Conservation (phyloP, 2,888 invertebrate genomes). For the Cerastis leucographa region DNA sequence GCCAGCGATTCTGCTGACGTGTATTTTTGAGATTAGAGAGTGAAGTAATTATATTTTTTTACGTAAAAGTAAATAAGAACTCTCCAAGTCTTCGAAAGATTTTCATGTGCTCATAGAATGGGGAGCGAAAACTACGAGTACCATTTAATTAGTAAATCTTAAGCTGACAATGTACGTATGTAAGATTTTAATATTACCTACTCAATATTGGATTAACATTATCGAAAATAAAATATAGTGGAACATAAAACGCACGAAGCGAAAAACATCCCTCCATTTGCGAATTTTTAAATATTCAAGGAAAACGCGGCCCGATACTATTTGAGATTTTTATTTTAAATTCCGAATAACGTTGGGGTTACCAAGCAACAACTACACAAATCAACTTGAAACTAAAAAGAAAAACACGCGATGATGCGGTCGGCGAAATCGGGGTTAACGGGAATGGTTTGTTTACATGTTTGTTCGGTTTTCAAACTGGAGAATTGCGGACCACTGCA, state of each 20-base stretch:
- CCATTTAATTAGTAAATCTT: neutral
- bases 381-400: constrained; percentile 78
- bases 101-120: neutral
- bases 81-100: neutral
- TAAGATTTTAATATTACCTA: neutral
- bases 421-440: constrained; percentile 80
- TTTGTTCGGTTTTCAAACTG: constrained; percentile 74
- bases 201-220: neutral
- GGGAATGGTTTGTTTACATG: constrained; percentile 83
- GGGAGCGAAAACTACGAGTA: neutral
- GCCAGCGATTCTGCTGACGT: constrained; percentile 61
- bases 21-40: constrained; percentile 8
- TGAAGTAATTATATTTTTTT: constrained; percentile 7
- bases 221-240: neutral
- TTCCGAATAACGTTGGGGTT: constrained; percentile 67
- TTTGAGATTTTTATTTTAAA: constrained; percentile 65
- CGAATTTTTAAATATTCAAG: constrained; percentile 38
- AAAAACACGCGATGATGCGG: constrained; percentile 75
- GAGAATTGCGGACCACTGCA: constrained; percentile 71
- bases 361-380: constrained; percentile 77
- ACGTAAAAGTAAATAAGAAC: neutral
- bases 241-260: constrained; percentile 2
- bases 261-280: constrained; percentile 15
- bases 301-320: constrained; percentile 33
- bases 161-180: too few relatives aligned